A percentile compares a stretch with the other conserved stretches of the same genome.
Conservation (phyloP, 2,888 invertebrate genomes). For the Hypercompe scribonia region DNA sequence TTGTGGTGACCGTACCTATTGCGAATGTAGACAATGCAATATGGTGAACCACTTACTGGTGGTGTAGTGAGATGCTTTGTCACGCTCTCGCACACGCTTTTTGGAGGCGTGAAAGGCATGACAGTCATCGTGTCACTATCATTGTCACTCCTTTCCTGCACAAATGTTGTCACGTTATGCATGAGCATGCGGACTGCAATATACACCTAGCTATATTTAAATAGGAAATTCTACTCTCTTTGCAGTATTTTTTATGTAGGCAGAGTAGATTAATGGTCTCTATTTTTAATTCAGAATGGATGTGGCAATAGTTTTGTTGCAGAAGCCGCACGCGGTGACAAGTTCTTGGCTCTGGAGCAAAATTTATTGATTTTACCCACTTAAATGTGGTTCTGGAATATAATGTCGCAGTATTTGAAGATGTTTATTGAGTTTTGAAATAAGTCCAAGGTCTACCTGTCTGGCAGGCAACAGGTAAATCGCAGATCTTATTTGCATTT, state of each 20-base stretch:
- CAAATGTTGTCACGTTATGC: too few species aligned
- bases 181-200: too few species aligned
- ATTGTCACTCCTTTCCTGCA: too few species aligned
- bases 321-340: constrained; percentile 52
- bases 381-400: constrained; percentile 34
- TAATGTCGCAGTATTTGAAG: constrained; percentile 37
- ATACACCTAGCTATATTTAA: constrained; percentile 27
- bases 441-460: constrained; percentile 38
- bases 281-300: constrained; percentile 59
- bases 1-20: too few species aligned
- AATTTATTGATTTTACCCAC: constrained; percentile 53
- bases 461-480: constrained; percentile 34
- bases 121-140: too few species aligned
- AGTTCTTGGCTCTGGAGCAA: constrained; percentile 57
- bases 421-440: constrained; percentile 41
- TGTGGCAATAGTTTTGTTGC: constrained; percentile 49
- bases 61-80: too few species aligned
- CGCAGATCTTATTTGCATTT: constrained; percentile 20
- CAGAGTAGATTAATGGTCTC: constrained; percentile 44
- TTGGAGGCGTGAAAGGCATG: too few species aligned
- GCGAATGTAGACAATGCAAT: too few species aligned
- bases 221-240: constrained; percentile 39
- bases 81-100: too few species aligned
- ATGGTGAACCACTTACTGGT: too few species aligned
- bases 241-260: constrained; percentile 27